Evolutionary conservation across 2,888 invertebrate species (phyloP).

Genomic region (Caenorhabditis sp.): DNA sequence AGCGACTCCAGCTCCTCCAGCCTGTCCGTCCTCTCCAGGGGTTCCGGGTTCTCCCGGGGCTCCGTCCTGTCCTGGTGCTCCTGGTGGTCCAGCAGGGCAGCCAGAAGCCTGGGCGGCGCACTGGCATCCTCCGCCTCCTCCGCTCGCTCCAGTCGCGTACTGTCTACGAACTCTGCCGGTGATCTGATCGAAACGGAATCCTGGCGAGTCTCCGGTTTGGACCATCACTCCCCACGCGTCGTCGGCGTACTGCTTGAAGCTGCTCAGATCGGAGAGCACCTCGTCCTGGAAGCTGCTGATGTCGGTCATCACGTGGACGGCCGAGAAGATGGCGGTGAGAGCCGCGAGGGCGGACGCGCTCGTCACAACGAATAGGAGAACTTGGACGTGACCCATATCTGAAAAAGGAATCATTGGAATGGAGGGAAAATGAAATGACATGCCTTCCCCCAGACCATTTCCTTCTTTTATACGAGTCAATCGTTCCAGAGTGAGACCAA

Average conservation of each 20-base stretch:
- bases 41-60: conserved; percentile 54
- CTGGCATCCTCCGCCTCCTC: conserved; percentile 56
- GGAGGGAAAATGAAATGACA: neutral
- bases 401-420: neutral
- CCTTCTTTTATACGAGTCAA: conserved; percentile 27
- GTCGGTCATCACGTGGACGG: conserved; percentile 57
- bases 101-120: conserved; percentile 60
- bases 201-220: conserved; percentile 34
- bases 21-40: conserved; percentile 44
- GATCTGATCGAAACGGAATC: conserved; percentile 54
- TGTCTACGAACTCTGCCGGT: conserved; percentile 54
- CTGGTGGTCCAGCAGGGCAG: conserved; percentile 65
- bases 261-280: conserved; percentile 37
- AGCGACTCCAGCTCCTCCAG: conserved; percentile 49
- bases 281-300: conserved; percentile 57
- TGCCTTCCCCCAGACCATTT: neutral
- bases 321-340: conserved; percentile 50
- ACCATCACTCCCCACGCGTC: conserved; percentile 64
- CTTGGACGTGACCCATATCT: conserved; percentile 58
- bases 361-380: conserved; percentile 49
- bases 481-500: conserved; percentile 36
- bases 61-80: conserved; percentile 59
- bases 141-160: conserved; percentile 49
- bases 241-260: conserved; percentile 56
- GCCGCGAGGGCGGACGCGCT: conserved; percentile 51